These are phyloP conservation scores for Piaya cayana DNA, from an alignment of 2,113 vertebrate species.

Conservation along the genomic window DNA sequence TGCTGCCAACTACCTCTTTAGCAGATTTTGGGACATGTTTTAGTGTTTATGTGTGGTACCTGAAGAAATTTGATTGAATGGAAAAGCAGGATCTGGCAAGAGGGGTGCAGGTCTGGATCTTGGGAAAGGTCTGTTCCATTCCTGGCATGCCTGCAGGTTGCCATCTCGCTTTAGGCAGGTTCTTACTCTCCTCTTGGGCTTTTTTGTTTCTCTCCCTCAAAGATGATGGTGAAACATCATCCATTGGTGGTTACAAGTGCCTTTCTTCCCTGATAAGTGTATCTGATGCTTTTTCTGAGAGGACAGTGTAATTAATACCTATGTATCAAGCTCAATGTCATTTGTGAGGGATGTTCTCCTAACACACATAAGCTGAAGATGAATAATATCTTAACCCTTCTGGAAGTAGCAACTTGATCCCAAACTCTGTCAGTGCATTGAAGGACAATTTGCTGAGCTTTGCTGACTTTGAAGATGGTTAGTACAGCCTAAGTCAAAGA, in stretches of 20 bases:
- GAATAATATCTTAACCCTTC: not conserved
- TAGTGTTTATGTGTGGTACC: not conserved
- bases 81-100: not conserved
- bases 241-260: not conserved
- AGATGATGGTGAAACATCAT: not conserved
- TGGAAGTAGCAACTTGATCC: not conserved
- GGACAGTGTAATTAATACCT: not conserved
- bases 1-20: not conserved
- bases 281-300: not conserved
- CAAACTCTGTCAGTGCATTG: not conserved
- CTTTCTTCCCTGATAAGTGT: not conserved
- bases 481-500: not conserved
- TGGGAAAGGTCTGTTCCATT: not conserved
- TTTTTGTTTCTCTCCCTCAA: not conserved
- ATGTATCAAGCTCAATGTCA: fast-evolving
- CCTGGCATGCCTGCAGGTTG: not conserved
- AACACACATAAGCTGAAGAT: not conserved
- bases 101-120: not conserved
- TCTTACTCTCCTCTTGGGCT: not conserved
- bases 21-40: not conserved
- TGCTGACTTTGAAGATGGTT: not conserved
- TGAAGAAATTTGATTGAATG: not conserved
- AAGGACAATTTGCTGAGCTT: not conserved
- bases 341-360: not conserved
- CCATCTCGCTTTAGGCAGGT: not conserved